Evolutionary conservation across 2,113 vertebrate species (phyloP).

Genomic region (Alligator sinensis): DNA sequence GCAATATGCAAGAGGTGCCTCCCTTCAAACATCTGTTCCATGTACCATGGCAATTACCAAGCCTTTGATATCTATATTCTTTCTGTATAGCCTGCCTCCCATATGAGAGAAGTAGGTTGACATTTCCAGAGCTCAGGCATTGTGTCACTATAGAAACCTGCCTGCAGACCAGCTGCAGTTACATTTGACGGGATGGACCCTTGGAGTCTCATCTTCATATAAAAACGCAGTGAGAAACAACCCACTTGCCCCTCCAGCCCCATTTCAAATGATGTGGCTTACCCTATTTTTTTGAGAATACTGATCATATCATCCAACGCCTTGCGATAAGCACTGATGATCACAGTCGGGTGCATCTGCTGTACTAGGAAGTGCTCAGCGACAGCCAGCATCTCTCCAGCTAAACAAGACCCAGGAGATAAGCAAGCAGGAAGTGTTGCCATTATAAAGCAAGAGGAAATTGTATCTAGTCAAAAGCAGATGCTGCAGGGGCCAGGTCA

Average conservation of each 20-base stretch:
- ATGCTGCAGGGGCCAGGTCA: background rate
- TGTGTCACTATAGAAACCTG: background rate
- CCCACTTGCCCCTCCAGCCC: rapidly evolving
- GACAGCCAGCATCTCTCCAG: constrained; percentile 96
- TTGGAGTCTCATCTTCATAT: background rate
- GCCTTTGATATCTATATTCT: background rate
- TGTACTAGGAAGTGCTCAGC: constrained; percentile 96
- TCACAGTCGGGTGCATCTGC: constrained; percentile 96
- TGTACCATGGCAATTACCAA: background rate
- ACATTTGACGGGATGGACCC: rapidly evolving
- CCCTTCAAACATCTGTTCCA: background rate
- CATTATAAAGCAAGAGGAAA: background rate
- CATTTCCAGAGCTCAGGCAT: background rate
- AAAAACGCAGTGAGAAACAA: background rate
- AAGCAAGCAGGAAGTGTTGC: rapidly evolving
- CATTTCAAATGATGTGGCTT: background rate
- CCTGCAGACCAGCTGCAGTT: background rate
- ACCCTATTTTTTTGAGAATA: constrained; percentile 89
- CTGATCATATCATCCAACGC: constrained; percentile 93
- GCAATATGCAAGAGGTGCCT: background rate
- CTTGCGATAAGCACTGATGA: constrained; percentile 91
- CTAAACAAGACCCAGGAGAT: constrained; percentile 54
- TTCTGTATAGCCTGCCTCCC: background rate
- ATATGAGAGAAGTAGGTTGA: background rate
- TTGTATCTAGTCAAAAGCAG: rapidly evolving